Conservation (phyloP, 1,140 invertebrate genomes). For the Drosophila gunungcola region DNA sequence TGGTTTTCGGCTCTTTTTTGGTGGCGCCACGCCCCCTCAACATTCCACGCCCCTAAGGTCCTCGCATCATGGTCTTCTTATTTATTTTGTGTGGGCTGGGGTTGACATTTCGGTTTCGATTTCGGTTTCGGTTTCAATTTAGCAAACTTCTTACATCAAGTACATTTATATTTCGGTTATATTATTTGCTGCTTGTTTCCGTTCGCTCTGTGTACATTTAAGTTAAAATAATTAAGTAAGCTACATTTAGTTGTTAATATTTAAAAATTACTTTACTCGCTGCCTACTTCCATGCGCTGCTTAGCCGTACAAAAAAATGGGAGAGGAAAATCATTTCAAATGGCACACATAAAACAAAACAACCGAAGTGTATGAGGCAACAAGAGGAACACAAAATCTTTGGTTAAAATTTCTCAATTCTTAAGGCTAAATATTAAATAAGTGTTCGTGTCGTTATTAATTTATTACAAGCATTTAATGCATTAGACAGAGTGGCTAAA, state of each 20-base stretch:
- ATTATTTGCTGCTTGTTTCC: constrained; percentile 45
- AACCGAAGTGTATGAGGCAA: constrained; percentile 30
- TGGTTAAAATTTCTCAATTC: constrained; percentile 61
- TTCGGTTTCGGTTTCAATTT: constrained; percentile 53
- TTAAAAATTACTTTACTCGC: constrained; percentile 79
- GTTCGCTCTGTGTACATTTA: constrained; percentile 65
- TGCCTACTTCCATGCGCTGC: constrained; percentile 47
- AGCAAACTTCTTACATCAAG: constrained; percentile 80
- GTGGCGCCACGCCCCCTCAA: constrained; percentile 1
- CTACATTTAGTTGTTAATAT: constrained; percentile 74
- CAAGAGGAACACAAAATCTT: constrained; percentile 73
- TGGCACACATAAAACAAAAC: constrained; percentile 8
- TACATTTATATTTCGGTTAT: constrained; percentile 75
- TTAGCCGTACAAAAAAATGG: constrained; percentile 16
- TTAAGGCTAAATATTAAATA: constrained; percentile 56
- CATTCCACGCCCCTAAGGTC: constrained; percentile 1
- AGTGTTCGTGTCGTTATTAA: constrained; percentile 18
- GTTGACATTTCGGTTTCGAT: constrained; percentile 50
- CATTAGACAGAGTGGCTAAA: constrained; percentile 63
- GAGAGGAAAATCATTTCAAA: constrained; percentile 4
- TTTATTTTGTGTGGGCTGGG: constrained; percentile 15
- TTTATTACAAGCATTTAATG: constrained; percentile 77
- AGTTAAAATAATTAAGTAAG: constrained; percentile 81
- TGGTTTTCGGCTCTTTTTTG: constrained; percentile 10
- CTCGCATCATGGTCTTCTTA: constrained; percentile 23